Percentiles rank a stretch among this genome's conserved stretches.
phyloP scores from a whole-genome alignment of 2,113 vertebrate genomes.

The Corydoras sp. region DNA sequence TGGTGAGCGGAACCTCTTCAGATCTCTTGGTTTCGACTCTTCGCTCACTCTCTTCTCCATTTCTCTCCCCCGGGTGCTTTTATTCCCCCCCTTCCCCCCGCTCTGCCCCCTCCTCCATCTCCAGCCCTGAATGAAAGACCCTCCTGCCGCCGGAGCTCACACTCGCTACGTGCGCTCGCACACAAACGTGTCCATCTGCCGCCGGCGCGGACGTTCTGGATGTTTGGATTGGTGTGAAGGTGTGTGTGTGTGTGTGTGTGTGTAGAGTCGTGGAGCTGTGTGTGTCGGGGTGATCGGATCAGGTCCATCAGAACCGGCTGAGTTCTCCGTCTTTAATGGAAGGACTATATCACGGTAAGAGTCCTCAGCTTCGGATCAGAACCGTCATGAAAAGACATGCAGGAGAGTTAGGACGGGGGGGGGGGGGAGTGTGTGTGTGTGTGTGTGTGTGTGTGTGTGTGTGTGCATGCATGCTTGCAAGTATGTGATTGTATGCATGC shows the following conservation, averaged over 20 bases:
- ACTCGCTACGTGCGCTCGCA: not conserved
- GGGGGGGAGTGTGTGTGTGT: too few relatives aligned
- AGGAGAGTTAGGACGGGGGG: not conserved
- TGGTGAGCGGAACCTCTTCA: too few relatives aligned
- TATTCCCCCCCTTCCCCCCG: not conserved
- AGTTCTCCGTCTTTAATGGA: conserved; percentile 30
- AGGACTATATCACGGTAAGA: conserved; percentile 42
- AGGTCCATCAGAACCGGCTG: not conserved
- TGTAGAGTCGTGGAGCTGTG: not conserved
- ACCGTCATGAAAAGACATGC: not conserved
- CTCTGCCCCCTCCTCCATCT: not conserved
- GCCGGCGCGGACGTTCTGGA: not conserved
- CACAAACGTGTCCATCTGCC: conserved; percentile 8
- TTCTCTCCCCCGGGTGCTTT: conserved; percentile 1
- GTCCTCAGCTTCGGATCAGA: conserved; percentile 1
- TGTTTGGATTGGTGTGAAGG: not conserved
- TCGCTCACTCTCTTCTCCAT: not conserved
- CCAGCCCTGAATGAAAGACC: not conserved
- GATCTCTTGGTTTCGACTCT: not conserved
- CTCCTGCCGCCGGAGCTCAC: not conserved
- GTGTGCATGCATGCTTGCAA: not conserved
- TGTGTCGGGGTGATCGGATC: not conserved
- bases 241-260: not conserved
- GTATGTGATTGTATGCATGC: too few relatives aligned
- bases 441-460: not conserved